Base-by-base conservation (phyloP, 2,888 invertebrate species). In the Dryobotodes eremita region DNA sequence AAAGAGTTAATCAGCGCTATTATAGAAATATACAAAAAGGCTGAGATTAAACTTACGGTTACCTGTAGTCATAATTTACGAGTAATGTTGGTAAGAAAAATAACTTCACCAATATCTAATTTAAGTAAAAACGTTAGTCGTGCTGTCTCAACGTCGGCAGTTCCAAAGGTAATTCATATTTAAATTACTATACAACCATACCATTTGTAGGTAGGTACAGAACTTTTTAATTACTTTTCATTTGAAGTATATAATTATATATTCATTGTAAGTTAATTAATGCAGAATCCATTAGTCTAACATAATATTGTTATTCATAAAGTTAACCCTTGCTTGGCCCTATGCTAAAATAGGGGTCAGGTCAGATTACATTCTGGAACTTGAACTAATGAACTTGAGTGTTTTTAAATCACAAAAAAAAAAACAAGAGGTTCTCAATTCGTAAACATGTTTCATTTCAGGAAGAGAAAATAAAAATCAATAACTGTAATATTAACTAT, bases 381-480 rank as follows among this genome's bases (percentile, higher is more conserved):
- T 36, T 36, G 31, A 36, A 36, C 31, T 23, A 15, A 0, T 20
- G 1, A 10, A 65, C 10, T 71, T n/a, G 6, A n/a, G 11, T n/a
- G 3, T n/a, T 36, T n/a, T 23, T 13, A 13, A 23, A 36, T 20
- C 7, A 36, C 13, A 3, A 36, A 20, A 36, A 20, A 62, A 64
- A 61, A 2, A 61, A 48, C n/a, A 20, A 66, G 26, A 20, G 5
- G 17, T 65, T 65, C 17, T 11, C 5, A 17, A 10, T 46, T n/a
- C 5, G 0, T 20, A 13, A 68, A 13, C 8, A 20, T 68, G 10
- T 71, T 72, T 23, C 26, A 46, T 74, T 74, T 55, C 89, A 98
- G 98, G 98, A 98, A 92, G 93, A 97, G 42, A 98, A 97, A 93
- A 94, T 98, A 31, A 95, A 97, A 88, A 97, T 99, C 0, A 97